Conservation (phyloP, 2,113 vertebrate species). For the Tragelaphus imberbis region DNA sequence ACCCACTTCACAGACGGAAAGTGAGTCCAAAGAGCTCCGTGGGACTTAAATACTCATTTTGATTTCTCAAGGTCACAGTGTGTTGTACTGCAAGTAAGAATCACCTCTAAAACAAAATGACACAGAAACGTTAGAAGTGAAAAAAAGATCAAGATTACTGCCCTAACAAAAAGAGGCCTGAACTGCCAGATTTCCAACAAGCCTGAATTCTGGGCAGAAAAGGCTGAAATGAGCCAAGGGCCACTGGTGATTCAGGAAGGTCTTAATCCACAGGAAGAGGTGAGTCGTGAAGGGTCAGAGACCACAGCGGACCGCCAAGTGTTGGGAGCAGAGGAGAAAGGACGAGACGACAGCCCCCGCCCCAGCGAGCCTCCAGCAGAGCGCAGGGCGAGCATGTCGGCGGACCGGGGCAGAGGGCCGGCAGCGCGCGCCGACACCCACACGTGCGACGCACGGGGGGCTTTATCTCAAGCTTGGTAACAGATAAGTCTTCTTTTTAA, state of each 20-base stretch:
- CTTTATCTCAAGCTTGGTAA: neutral
- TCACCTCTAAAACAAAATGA: neutral
- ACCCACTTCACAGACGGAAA: neutral
- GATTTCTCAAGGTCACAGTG: neutral
- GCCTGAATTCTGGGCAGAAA: neutral
- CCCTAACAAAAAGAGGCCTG: neutral
- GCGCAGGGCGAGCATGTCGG: neutral
- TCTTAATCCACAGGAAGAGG: neutral
- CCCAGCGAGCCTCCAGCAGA: neutral
- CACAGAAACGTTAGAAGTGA: neutral
- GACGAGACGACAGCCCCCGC: neutral
- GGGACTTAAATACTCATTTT: neutral
- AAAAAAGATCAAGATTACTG: neutral
- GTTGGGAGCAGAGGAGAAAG: neutral
- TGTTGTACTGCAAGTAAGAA: neutral
- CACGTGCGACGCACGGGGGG: accelerated
- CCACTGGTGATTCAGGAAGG: neutral
- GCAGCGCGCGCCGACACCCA: neutral
- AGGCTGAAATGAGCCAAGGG: neutral
- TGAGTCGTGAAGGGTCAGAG: neutral
- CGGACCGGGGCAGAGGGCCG: neutral
- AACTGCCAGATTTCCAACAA: neutral
- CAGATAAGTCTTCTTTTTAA: neutral
- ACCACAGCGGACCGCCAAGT: neutral
- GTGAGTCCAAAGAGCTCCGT: neutral